A percentile compares a stretch with the other conserved stretches of the same genome.
Conservation (phyloP, 2,888 invertebrate species). For the Leuctra nigra region DNA sequence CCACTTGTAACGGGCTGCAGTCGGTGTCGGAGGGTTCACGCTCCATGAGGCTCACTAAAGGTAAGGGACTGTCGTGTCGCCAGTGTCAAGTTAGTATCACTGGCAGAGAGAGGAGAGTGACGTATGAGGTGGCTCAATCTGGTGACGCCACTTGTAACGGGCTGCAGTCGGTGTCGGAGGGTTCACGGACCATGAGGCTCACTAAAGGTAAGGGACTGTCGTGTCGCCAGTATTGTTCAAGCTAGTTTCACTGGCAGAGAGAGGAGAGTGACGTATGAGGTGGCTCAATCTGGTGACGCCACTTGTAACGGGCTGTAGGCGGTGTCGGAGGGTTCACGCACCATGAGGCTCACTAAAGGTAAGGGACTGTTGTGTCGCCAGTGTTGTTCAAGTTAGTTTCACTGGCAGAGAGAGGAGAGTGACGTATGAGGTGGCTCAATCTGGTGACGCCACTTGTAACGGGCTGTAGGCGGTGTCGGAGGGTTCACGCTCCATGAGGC, state of each 20-base stretch:
- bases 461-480: slow-evolving; percentile 68
- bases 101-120: slow-evolving; percentile 19
- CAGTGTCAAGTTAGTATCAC: no score
- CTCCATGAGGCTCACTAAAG: slow-evolving; percentile 69
- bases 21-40: slow-evolving; percentile 70
- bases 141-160: slow-evolving; percentile 78
- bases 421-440: slow-evolving; percentile 39
- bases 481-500: slow-evolving; percentile 70
- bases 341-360: no score
- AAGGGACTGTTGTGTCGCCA: no score
- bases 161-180: slow-evolving; percentile 65
- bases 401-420: no score
- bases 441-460: slow-evolving; percentile 73
- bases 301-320: no score
- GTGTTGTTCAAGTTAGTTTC: no score
- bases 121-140: slow-evolving; percentile 42
- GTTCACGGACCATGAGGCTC: slow-evolving; percentile 69
- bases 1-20: slow-evolving; percentile 69
- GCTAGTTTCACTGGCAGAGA: no score
- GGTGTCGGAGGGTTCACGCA: no score
- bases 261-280: no score
- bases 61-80: no score
- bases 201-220: slow-evolving; percentile 64
- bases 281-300: no score
- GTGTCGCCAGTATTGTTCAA: no score